Percentiles rank a stretch among this genome's conserved stretches.
phyloP scores from a whole-genome alignment of 2,888 invertebrate genomes.

The Ommatoiulus sabulosus region DNA sequence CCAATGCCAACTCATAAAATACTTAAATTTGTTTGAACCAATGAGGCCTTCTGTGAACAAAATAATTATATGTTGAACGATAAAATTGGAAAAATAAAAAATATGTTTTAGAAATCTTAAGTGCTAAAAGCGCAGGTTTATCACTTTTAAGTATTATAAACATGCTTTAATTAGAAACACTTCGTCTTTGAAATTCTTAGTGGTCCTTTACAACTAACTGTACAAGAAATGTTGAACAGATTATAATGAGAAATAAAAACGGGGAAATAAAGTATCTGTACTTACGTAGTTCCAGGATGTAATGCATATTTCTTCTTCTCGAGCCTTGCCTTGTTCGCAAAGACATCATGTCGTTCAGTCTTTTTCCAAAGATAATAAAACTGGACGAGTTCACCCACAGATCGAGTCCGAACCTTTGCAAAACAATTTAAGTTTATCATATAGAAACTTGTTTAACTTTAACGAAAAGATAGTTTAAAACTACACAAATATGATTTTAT shows the following conservation, averaged over 20 bases:
- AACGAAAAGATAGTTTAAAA: background rate
- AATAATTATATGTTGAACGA: no score
- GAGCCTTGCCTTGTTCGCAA: slow-evolving; percentile 85
- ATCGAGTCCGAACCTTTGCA: slow-evolving; percentile 85
- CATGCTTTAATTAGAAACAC: no score
- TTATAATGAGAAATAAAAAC: slow-evolving; percentile 62
- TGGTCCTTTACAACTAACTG: no score
- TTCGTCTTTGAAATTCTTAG: no score
- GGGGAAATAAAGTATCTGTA: slow-evolving; percentile 59
- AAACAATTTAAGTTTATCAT: background rate
- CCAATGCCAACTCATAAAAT: no score
- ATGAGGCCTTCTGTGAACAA: no score
- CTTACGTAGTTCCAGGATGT: slow-evolving; percentile 88
- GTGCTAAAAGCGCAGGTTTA: no score
- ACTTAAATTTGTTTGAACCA: no score
- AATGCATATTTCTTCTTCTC: slow-evolving; percentile 93
- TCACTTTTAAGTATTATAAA: no score
- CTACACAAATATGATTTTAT: background rate
- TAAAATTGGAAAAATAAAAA: no score
- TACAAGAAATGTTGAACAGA: no score
- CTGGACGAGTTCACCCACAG: slow-evolving; percentile 96
- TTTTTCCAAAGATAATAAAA: slow-evolving; percentile 97
- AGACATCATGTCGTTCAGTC: slow-evolving; percentile 93
- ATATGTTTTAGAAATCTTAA: no score
- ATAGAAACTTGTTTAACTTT: background rate